These are phyloP conservation scores for Nilaparvata lugens DNA, from an alignment of 1,140 invertebrate genomes.

Conservation along the genomic window DNA sequence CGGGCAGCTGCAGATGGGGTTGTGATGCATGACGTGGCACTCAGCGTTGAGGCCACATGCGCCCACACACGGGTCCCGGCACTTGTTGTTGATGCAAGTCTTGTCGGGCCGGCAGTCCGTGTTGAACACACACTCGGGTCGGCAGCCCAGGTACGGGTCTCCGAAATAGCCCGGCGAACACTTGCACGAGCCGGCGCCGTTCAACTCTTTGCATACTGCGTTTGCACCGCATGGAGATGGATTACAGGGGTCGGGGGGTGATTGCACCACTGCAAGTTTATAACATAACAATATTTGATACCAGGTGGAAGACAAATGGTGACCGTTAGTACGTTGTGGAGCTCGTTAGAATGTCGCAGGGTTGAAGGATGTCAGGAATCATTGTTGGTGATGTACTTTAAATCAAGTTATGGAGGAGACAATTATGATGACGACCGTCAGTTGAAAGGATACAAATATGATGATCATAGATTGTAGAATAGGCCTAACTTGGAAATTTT, in stretches of 20 bases:
- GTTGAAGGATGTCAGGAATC: too few species aligned
- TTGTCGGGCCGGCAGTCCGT: slow-evolving; percentile 70
- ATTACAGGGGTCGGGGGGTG: slow-evolving; percentile 55
- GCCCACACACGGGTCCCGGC: slow-evolving; percentile 68
- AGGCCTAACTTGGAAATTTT: too few species aligned
- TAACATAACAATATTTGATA: neutral
- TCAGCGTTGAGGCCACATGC: slow-evolving; percentile 74
- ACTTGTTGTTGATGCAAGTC: slow-evolving; percentile 72
- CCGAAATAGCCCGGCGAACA: slow-evolving; percentile 63
- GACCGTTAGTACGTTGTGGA: too few species aligned
- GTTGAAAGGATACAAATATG: too few species aligned
- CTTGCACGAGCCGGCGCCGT: slow-evolving; percentile 46
- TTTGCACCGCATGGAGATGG: slow-evolving; percentile 74
- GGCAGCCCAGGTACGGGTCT: slow-evolving; percentile 69
- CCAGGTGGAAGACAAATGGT: too few species aligned
- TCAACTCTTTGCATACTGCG: slow-evolving; percentile 49
- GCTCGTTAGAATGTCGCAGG: too few species aligned
- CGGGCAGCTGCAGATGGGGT: slow-evolving; percentile 68
- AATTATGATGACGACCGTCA: too few species aligned
- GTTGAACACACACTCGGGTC: slow-evolving; percentile 71
- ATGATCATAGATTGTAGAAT: too few species aligned
- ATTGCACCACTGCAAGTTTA: slow-evolving; percentile 9
- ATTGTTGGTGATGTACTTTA: too few species aligned
- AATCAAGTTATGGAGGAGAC: too few species aligned
- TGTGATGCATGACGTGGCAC: slow-evolving; percentile 76